Base-by-base conservation (phyloP, 2,888 invertebrate species). In the Aelia acuminata region DNA sequence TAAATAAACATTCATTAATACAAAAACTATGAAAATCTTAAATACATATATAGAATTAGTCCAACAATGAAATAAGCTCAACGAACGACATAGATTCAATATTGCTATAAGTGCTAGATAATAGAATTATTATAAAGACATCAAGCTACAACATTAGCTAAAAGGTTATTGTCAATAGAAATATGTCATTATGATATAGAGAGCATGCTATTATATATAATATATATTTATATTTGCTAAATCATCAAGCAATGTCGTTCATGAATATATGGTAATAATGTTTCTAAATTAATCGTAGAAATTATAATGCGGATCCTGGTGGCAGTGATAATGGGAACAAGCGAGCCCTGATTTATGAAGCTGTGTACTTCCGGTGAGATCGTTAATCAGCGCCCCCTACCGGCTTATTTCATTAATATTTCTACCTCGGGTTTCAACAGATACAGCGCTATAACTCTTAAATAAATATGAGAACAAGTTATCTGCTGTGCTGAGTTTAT, bases 11-110 rank as follows among this genome's bases (percentile, higher is more conserved):
- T 80, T 43, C 43, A n/a, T n/a, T n/a, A 43, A 39, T 7, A 43
- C 4, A 43, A 80, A 31, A 70, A 18, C 13, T 26, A 13, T 3
- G 15, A 57, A 57, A 26, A 13, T 26, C 57, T 57, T 26, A 47
- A 39, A 84, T n/a, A n/a, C n/a, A n/a, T n/a, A 48, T 26, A 7
- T 31, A 47, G 18, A 84, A 84, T n/a, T 84, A 47, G 13, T 47
- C 47, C 31, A 85, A 50, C 49, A 85, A 53, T 85, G 31, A 53
- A 53, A n/a, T 43, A 48, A 48, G 48, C 48, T 48, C 22, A n/a
- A n/a, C 11, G n/a, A 39, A 22, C 47, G 39, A 84, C 85, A 85
- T 31, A 31, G 11, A 35, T 35, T 70, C 1, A 3, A 18, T 20
- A 70, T 70, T 35, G 35, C 18, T 70, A 70, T 13, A 35, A 35